These are phyloP conservation scores for Phaonia tiefii DNA, from an alignment of 2,888 invertebrate species.

Conservation along the genomic window DNA sequence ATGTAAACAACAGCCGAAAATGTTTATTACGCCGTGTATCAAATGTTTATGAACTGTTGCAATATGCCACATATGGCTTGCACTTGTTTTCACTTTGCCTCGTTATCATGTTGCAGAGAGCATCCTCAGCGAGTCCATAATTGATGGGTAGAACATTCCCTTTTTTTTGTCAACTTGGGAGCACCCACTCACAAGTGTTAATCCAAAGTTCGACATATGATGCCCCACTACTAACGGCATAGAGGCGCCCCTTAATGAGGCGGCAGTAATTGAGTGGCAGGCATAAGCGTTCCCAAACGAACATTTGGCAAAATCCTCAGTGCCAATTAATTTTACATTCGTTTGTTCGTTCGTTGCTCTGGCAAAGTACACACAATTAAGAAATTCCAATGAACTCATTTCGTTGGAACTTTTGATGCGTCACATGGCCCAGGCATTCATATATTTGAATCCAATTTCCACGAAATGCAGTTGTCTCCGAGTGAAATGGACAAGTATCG, in stretches of 20 bases:
- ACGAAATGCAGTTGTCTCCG: slow-evolving; percentile 8
- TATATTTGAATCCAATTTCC: not conserved
- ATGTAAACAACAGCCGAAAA: too few relatives aligned
- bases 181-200: not conserved
- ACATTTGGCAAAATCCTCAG: slow-evolving; percentile 18
- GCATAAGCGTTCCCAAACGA: slow-evolving; percentile 2
- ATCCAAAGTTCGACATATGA: not conserved
- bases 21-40: too few relatives aligned
- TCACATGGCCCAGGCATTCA: not conserved
- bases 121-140: not conserved
- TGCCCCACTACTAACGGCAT: not conserved
- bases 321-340: slow-evolving; percentile 15
- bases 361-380: slow-evolving; percentile 4
- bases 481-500: not conserved
- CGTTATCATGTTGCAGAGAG: not conserved
- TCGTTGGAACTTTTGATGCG: slow-evolving; percentile 22
- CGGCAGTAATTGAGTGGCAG: slow-evolving; percentile 62
- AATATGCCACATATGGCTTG: not conserved
- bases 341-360: not conserved
- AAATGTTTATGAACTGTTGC: not conserved
- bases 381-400: slow-evolving; percentile 23
- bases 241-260: slow-evolving; percentile 66
- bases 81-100: not conserved
- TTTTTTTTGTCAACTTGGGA: not conserved
- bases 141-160: slow-evolving; percentile 7